Conservation (phyloP, 2,888 invertebrate species). For the Synergus japonicus region DNA sequence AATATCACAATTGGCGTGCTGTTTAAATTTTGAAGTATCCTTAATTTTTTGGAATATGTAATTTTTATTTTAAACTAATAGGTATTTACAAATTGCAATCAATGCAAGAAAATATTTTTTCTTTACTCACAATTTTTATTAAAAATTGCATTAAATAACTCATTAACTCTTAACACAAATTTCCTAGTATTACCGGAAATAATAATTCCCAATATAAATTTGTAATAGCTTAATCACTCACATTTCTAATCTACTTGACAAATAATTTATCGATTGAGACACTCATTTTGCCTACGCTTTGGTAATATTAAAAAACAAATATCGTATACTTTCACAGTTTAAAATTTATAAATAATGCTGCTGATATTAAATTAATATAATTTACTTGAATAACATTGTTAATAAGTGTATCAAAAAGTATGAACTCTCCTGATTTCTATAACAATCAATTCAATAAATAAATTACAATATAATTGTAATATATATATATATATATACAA, state of each 20-base stretch:
- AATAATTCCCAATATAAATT: not conserved
- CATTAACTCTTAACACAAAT: not conserved
- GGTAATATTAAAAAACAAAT: not conserved
- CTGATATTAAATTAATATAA: not conserved
- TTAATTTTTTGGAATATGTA: not conserved
- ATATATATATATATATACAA: not conserved
- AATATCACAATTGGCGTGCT: slow-evolving; percentile 13
- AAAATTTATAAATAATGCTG: not conserved
- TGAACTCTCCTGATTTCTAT: not conserved
- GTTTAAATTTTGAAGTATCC: not conserved
- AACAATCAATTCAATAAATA: not conserved
- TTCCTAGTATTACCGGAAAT: not conserved
- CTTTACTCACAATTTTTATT: not conserved
- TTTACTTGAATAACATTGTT: not conserved
- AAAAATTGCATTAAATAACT: not conserved
- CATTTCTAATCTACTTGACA: not conserved
- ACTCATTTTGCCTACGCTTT: not conserved
- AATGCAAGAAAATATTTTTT: not conserved
- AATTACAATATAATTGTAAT: not conserved
- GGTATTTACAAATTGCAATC: not conserved
- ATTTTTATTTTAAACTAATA: not conserved
- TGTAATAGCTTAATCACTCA: not conserved
- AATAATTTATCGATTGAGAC: not conserved
- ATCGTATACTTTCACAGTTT: not conserved
- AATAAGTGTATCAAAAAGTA: not conserved